Conservation (phyloP, 2,797 vertebrate species). For the Margarornis squamiger region DNA sequence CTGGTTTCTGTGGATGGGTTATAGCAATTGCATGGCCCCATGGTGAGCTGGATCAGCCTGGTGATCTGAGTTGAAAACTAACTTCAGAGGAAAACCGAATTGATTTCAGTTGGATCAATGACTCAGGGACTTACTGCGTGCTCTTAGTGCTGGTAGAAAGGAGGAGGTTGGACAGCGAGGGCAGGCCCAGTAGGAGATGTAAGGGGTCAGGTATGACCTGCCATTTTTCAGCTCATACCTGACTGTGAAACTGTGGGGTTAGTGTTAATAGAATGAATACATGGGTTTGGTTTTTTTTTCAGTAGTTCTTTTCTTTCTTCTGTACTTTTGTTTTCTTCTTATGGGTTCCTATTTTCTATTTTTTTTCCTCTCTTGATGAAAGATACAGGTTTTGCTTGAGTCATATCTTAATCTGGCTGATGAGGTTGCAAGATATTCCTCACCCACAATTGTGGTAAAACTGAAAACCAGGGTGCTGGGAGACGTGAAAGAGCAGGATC, state of each 20-base stretch:
- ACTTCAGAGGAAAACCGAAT: not conserved
- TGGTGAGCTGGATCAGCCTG: slow-evolving; percentile 22
- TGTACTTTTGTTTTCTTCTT: not conserved
- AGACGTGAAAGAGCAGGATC: not conserved
- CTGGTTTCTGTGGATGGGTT: not conserved
- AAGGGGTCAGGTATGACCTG: not conserved
- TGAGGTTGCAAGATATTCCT: not conserved
- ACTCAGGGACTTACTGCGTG: not conserved
- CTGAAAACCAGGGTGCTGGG: not conserved
- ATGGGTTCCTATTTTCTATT: not conserved
- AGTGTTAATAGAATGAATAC: not conserved
- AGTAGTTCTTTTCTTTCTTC: not conserved
- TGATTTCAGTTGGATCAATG: slow-evolving; percentile 28
- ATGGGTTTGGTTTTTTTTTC: not conserved
- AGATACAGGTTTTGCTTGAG: not conserved
- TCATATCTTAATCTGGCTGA: not conserved
- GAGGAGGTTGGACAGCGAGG: not conserved
- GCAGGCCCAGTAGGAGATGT: not conserved
- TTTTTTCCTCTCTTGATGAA: not conserved
- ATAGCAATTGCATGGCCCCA: slow-evolving; percentile 3
- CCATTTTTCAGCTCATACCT: not conserved
- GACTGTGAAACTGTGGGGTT: not conserved
- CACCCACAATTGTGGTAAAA: not conserved
- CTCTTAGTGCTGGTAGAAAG: not conserved
- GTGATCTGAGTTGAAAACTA: slow-evolving; percentile 8